phyloP scores from a whole-genome alignment of 1,140 invertebrate species.

The Heliconius hewitsoni region DNA sequence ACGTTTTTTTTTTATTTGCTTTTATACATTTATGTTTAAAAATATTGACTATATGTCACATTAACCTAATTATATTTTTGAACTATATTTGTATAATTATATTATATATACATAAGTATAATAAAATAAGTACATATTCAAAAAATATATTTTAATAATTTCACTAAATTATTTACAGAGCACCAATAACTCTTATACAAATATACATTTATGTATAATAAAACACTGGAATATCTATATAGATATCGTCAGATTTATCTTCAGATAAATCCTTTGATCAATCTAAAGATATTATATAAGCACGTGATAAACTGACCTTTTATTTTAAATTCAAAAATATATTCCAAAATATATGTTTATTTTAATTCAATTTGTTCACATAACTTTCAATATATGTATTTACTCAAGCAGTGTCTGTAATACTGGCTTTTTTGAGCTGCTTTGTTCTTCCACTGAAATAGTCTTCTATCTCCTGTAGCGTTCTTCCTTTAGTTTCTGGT shows the following conservation, averaged over 20 bases:
- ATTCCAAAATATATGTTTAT: neutral
- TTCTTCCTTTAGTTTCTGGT: conserved; percentile 92
- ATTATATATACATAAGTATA: neutral
- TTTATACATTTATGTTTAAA: neutral
- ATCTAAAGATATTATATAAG: neutral
- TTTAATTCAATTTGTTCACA: neutral
- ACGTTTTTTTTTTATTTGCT: neutral
- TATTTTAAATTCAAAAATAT: neutral
- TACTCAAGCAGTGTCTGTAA: conserved; percentile 49
- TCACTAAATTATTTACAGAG: conserved; percentile 2
- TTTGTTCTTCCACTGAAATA: conserved; percentile 82
- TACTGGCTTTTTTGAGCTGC: conserved; percentile 54
- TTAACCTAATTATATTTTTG: neutral
- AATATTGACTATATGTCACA: neutral
- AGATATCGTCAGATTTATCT: conserved; percentile 7
- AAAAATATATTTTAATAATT: neutral
- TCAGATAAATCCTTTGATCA: neutral
- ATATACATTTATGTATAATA: neutral
- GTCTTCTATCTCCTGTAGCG: conserved; percentile 90
- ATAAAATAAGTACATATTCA: neutral
- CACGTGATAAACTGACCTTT: neutral
- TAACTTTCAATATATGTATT: neutral
- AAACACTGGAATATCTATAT: conserved; percentile 10
- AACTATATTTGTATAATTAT: neutral
- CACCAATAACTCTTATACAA: conserved; percentile 1